Conservation (phyloP, 2,888 invertebrate species). For the Pseudococcus longispinus region DNA sequence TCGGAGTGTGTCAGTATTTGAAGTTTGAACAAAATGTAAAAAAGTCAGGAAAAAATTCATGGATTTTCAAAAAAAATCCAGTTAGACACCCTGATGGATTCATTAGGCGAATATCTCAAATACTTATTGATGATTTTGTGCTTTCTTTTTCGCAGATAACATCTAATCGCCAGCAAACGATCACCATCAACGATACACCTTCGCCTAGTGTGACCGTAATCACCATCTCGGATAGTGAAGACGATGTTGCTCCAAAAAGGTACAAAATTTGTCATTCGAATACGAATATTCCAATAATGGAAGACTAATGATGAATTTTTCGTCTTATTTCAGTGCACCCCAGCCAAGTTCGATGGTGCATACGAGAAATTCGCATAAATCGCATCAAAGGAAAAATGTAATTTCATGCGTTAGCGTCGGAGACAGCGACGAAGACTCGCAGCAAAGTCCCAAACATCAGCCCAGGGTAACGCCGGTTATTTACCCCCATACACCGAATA, state of each 20-base stretch:
- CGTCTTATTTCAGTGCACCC: conserved; percentile 51
- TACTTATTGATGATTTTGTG: too few relatives aligned
- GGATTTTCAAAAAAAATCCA: too few relatives aligned
- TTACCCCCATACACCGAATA: conserved; percentile 54
- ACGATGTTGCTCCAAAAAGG: conserved; percentile 70
- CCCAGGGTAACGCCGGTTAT: conserved; percentile 58
- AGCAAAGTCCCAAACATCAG: conserved; percentile 61
- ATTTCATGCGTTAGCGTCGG: conserved; percentile 81
- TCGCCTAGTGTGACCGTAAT: conserved; percentile 94
- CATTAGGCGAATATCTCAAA: too few relatives aligned
- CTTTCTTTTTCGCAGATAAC: not conserved
- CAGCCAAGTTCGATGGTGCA: conserved; percentile 47
- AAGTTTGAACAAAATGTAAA: too few relatives aligned
- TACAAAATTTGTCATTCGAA: not conserved
- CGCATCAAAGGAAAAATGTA: conserved; percentile 72
- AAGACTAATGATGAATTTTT: not conserved
- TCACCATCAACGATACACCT: conserved; percentile 94
- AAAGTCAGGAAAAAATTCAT: too few relatives aligned
- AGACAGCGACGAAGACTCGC: conserved; percentile 76
- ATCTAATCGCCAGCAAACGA: conserved; percentile 77
- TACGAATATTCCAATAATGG: not conserved
- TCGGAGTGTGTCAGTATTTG: too few relatives aligned
- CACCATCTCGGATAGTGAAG: conserved; percentile 94
- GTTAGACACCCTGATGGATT: too few relatives aligned
- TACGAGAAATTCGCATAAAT: conserved; percentile 52